These are phyloP conservation scores for Conger conger DNA, from an alignment of 2,113 vertebrate species.

Conservation along the genomic window DNA sequence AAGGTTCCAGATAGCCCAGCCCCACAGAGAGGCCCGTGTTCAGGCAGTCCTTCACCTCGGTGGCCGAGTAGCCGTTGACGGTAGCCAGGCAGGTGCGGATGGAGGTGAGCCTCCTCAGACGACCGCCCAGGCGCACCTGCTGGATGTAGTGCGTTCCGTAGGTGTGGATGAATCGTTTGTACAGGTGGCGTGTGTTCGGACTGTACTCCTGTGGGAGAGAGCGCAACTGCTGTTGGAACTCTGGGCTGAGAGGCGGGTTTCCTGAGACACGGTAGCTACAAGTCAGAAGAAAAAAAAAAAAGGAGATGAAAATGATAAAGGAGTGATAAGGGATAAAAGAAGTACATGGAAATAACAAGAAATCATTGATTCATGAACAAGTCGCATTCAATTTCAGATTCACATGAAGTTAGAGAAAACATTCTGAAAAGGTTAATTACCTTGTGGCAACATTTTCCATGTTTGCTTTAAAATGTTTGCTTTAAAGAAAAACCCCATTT, in stretches of 20 bases:
- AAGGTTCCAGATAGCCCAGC: not conserved
- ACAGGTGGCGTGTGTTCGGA: not conserved
- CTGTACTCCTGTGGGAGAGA: slow-evolving; percentile 18
- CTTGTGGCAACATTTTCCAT: no score
- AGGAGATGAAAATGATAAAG: no score
- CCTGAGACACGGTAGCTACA: slow-evolving; percentile 19
- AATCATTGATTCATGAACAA: no score
- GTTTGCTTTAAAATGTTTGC: no score
- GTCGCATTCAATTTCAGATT: no score
- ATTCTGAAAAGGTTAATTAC: no score
- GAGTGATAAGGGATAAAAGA: no score
- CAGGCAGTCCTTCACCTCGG: slow-evolving; percentile 42
- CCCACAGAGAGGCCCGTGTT: slow-evolving; percentile 19
- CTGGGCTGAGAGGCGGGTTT: not conserved
- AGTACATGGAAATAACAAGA: no score
- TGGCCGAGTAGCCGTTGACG: slow-evolving; percentile 12
- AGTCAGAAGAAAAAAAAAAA: not conserved
- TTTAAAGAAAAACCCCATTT: no score
- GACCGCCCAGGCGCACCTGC: slow-evolving; percentile 31
- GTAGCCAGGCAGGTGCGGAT: slow-evolving; percentile 33
- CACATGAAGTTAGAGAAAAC: no score
- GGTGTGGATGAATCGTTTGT: slow-evolving; percentile 14
- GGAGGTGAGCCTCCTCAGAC: slow-evolving; percentile 29
- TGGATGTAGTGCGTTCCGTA: slow-evolving; percentile 47
- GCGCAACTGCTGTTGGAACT: slow-evolving; percentile 12